Percentiles rank a stretch among this genome's conserved stretches.
Evolutionary conservation across 2,888 invertebrate species (phyloP).

Genomic region (Tenthredo amoena): DNA sequence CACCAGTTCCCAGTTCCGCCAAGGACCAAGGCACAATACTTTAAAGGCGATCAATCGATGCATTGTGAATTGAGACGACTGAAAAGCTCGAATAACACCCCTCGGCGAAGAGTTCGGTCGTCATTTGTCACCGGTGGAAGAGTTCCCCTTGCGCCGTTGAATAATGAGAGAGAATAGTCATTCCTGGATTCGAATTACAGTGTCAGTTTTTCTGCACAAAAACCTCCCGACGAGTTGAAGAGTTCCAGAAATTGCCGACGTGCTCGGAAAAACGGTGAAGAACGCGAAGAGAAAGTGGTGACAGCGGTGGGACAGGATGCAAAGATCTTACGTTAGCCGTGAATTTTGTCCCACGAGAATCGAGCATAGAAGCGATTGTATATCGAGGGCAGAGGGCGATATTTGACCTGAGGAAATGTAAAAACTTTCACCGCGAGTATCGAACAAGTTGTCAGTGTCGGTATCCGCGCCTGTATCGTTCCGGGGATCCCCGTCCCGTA

Average conservation of each 20-base stretch:
- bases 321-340: constrained; percentile 6
- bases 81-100: constrained; percentile 3
- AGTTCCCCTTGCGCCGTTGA: background rate
- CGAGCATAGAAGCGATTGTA: constrained; percentile 26
- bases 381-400: constrained; percentile 3
- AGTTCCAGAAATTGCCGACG: too few species aligned
- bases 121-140: constrained; percentile 23
- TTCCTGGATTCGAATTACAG: background rate
- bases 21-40: constrained; percentile 3
- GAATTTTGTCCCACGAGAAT: constrained; percentile 24
- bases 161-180: constrained; percentile 3
- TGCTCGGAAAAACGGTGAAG: background rate
- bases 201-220: background rate
- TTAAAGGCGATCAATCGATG: constrained; percentile 25
- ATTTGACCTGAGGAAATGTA: constrained; percentile 47
- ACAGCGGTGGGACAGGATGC: constrained; percentile 21
- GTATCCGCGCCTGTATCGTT: constrained; percentile 44
- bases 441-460: constrained; percentile 49
- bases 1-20: background rate
- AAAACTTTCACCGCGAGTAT: constrained; percentile 42
- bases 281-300: background rate
- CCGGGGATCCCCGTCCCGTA: background rate
- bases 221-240: background rate
- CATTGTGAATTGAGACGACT: constrained; percentile 11
- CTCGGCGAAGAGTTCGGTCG: background rate